Conservation (phyloP, 2,797 vertebrate genomes). For the Rhinichthys osculus region DNA sequence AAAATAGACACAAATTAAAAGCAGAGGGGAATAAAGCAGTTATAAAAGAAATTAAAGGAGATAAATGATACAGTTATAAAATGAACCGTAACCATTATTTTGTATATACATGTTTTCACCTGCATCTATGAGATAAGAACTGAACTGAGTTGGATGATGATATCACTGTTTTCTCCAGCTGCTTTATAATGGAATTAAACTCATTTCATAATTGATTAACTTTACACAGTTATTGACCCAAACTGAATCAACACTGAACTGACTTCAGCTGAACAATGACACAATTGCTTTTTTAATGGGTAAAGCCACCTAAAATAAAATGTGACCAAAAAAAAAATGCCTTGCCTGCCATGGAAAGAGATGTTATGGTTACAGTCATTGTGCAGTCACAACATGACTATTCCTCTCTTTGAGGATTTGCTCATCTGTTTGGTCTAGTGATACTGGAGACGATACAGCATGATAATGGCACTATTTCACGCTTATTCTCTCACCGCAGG, state of each 20-base stretch:
- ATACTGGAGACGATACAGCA: slow-evolving; percentile 54
- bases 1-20: too few species aligned
- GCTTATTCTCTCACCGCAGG: slow-evolving; percentile 33
- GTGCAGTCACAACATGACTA: slow-evolving; percentile 2
- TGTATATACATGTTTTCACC: neutral
- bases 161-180: too few species aligned
- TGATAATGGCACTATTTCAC: slow-evolving; percentile 48
- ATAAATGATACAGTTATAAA: too few species aligned
- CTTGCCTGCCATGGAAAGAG: neutral
- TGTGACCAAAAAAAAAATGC: neutral
- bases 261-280: too few species aligned
- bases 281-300: too few species aligned
- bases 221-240: too few species aligned
- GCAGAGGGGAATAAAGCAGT: too few species aligned
- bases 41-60: too few species aligned
- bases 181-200: too few species aligned
- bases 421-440: slow-evolving; percentile 54
- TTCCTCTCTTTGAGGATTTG: slow-evolving; percentile 53
- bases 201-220: too few species aligned
- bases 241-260: too few species aligned
- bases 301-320: neutral
- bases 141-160: too few species aligned
- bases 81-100: neutral
- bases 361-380: neutral
- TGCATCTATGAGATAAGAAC: neutral